A percentile compares a stretch with the other conserved stretches of the same genome.
Conservation (phyloP, 2,888 invertebrate species). For the Eilema griseolum region DNA sequence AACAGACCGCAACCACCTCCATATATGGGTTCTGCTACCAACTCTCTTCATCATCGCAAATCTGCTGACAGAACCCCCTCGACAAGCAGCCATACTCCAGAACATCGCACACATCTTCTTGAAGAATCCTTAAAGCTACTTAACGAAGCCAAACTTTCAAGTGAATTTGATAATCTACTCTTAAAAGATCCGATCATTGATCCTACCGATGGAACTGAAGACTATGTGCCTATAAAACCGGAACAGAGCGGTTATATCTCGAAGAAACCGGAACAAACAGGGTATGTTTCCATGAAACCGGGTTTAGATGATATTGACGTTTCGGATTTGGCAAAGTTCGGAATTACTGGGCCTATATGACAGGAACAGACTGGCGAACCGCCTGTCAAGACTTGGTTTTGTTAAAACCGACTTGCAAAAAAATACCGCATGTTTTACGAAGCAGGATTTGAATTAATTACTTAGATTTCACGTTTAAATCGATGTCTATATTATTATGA, state of each 20-base stretch:
- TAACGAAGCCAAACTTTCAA: slow-evolving; percentile 80
- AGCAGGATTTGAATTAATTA: background rate
- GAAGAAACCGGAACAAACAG: slow-evolving; percentile 53
- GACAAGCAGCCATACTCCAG: slow-evolving; percentile 69
- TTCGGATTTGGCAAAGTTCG: slow-evolving; percentile 75
- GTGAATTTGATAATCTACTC: slow-evolving; percentile 65
- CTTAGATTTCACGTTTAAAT: background rate
- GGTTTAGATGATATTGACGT: slow-evolving; percentile 76
- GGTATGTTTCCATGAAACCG: slow-evolving; percentile 53
- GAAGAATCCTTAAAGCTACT: slow-evolving; percentile 81
- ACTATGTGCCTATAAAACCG: slow-evolving; percentile 72
- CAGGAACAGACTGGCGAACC: slow-evolving; percentile 75
- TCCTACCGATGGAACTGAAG: slow-evolving; percentile 73
- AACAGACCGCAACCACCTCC: slow-evolving; percentile 84
- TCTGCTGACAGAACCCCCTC: slow-evolving; percentile 65
- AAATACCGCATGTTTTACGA: background rate
- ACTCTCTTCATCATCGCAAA: slow-evolving; percentile 75
- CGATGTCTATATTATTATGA: background rate
- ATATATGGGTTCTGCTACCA: slow-evolving; percentile 73
- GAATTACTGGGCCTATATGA: slow-evolving; percentile 75
- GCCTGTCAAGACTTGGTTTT: slow-evolving; percentile 85
- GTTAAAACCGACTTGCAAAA: slow-evolving; percentile 55
- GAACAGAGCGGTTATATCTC: slow-evolving; percentile 49
- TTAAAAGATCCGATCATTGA: slow-evolving; percentile 76
- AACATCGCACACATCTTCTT: slow-evolving; percentile 73